Evolutionary conservation across 2,888 invertebrate genomes (phyloP).

Genomic region (Ennomos fuscantarius): DNA sequence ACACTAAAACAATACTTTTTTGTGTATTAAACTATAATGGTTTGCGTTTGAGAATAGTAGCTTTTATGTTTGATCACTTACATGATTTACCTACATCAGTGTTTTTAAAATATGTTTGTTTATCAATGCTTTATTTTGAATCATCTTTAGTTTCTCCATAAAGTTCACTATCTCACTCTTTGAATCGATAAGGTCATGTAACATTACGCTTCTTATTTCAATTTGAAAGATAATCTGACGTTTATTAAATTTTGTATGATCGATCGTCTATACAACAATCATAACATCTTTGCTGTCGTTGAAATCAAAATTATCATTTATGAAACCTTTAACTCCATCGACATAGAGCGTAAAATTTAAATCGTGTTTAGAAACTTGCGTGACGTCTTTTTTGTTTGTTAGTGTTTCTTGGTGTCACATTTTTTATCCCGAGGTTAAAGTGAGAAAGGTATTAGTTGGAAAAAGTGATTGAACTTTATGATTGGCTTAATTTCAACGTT

Average conservation of each 20-base stretch:
- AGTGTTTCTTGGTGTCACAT: constrained; percentile 47
- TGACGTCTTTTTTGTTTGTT: background rate
- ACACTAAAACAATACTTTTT: constrained; percentile 1
- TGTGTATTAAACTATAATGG: constrained; percentile 35
- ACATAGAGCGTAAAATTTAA: constrained; percentile 45
- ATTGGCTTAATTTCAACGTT: constrained; percentile 56
- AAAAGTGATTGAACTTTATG: constrained; percentile 70
- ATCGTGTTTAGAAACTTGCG: constrained; percentile 40
- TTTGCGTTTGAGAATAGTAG: background rate
- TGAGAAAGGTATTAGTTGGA: constrained; percentile 38
- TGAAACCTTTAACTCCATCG: constrained; percentile 27
- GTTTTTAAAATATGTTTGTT: no score
- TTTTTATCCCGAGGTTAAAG: constrained; percentile 64
- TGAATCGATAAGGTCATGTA: constrained; percentile 54
- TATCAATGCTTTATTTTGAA: background rate
- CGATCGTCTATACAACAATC: constrained; percentile 56
- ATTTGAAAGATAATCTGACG: constrained; percentile 73
- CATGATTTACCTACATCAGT: background rate
- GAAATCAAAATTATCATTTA: constrained; percentile 14
- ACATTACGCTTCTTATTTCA: constrained; percentile 62
- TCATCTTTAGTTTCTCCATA: constrained; percentile 20
- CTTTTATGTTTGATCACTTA: background rate
- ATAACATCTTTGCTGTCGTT: constrained; percentile 31
- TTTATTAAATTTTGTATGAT: constrained; percentile 70
- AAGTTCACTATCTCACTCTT: constrained; percentile 38